Evolutionary conservation across 2,797 vertebrate species (phyloP), one percentile per base, ranked within the genome.

Genomic region (Centropyge bicolor): DNA sequence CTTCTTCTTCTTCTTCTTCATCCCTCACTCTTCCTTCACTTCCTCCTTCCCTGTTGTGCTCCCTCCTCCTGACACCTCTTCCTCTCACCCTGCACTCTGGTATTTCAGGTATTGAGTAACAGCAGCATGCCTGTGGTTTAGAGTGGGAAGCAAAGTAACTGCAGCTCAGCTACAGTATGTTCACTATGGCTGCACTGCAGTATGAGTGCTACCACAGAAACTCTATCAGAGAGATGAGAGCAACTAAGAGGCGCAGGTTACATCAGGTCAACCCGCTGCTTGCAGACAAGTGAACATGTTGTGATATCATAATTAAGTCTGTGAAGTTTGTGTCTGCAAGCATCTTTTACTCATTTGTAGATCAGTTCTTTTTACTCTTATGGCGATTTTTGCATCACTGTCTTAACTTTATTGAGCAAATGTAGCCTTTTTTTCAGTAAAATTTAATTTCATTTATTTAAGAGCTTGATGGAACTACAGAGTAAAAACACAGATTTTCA

Each of bases 91-190:
- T 78, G 79, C 70, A 7, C 46, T 64, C 74, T 84, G 89, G 88
- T 85, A 91, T 92, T 88, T 67, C 83, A 91, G 89, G 87, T 89
- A 91, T 91, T 89, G 69, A 72, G 78, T 82, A 85, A 84, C 81
- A 80, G 85, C 66, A 70, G 70, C 62, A 78, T 92, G 84, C 76
- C 84, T 90, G 90, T 79, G 91, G 87, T 89, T 82, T 74, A 36
- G 59, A 55, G 78, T 69, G n/a, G 71, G 80, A 79, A 74, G 72
- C 31, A 46, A 24, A 83, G 49, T 40, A 65, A 51, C 78, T 54
- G 61, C 48, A 81, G 73, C 74, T 83, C n/a, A 78, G 83, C 70
- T 74, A 69, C 85, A 85, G 65, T 82, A 87, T 88, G 84, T 82
- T 88, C 67, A 80, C 88, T 86, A 71, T 92, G 89, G 72, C 60